phyloP scores from a whole-genome alignment of 2,888 invertebrate genomes.

The Bruchidius siliquastri region DNA sequence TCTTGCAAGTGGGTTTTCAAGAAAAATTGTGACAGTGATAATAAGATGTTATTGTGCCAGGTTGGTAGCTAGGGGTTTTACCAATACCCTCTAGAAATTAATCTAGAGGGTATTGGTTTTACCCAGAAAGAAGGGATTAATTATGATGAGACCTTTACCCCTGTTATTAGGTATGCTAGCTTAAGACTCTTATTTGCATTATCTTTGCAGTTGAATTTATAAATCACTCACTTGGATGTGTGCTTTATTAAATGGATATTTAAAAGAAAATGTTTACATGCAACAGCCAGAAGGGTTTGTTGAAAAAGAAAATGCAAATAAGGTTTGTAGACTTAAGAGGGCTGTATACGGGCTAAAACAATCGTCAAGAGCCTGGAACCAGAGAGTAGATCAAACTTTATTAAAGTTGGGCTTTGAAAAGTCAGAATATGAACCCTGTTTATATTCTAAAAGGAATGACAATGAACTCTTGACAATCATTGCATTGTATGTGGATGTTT shows the following conservation, averaged over 20 bases:
- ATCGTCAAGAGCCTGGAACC: constrained; percentile 6
- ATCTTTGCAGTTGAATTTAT: constrained; percentile 19
- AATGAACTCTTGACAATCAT: background rate
- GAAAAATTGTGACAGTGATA: constrained; percentile 21
- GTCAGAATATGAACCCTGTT: background rate
- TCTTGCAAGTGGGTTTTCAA: constrained; percentile 33
- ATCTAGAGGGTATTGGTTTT: too few species aligned
- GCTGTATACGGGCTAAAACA: constrained; percentile 17
- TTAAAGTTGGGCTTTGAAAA: background rate
- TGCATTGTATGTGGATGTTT: background rate
- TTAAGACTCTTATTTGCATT: constrained; percentile 25
- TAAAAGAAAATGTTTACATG: constrained; percentile 24
- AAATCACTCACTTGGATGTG: constrained; percentile 23
- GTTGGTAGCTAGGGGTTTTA: constrained; percentile 27
- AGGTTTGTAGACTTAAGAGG: constrained; percentile 9
- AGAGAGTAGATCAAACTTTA: constrained; percentile 13
- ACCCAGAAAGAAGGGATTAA: constrained; percentile 9
- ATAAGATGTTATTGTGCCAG: constrained; percentile 21
- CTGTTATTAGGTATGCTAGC: constrained; percentile 20
- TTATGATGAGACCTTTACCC: constrained; percentile 21
- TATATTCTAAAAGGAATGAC: background rate
- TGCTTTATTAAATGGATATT: constrained; percentile 24
- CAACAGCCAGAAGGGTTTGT: constrained; percentile 17
- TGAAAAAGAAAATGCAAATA: background rate
- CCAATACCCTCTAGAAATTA: too few species aligned